phyloP scores from a whole-genome alignment of 2,113 vertebrate species.

The Gobio gobio region DNA sequence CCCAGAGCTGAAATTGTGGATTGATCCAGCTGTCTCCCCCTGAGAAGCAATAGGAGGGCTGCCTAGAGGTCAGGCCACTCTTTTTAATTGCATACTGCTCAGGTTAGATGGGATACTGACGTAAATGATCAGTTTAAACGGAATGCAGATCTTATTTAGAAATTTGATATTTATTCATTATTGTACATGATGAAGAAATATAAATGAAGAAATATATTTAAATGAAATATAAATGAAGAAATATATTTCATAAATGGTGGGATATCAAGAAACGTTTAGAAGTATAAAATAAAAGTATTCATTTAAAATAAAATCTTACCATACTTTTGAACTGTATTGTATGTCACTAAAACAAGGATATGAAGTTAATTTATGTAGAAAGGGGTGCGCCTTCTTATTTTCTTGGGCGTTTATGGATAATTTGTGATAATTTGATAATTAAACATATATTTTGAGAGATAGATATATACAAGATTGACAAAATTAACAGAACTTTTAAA shows the following conservation, averaged over 20 bases:
- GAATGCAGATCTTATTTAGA: background rate
- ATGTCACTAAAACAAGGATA: too few relatives aligned
- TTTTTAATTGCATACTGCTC: conserved; percentile 33
- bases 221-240: too few relatives aligned
- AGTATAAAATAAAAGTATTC: too few relatives aligned
- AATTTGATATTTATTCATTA: background rate
- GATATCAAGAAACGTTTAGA: too few relatives aligned
- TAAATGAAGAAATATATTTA: too few relatives aligned
- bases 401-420: too few relatives aligned
- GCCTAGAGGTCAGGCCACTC: conserved; percentile 29
- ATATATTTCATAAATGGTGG: background rate
- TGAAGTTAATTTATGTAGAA: too few relatives aligned
- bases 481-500: background rate
- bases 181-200: background rate
- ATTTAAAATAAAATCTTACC: too few relatives aligned
- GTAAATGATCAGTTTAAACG: background rate
- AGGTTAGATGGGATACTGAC: conserved; percentile 4
- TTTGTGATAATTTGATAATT: too few relatives aligned
- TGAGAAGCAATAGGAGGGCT: conserved; percentile 22
- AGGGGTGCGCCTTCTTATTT: too few relatives aligned
- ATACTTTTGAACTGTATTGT: too few relatives aligned
- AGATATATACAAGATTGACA: background rate
- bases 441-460: background rate
- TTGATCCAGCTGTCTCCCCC: conserved; percentile 26
- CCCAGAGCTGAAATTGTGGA: conserved; percentile 24